These are phyloP conservation scores for Brachylomia viminalis DNA, from an alignment of 2,888 invertebrate species.

Conservation along the genomic window DNA sequence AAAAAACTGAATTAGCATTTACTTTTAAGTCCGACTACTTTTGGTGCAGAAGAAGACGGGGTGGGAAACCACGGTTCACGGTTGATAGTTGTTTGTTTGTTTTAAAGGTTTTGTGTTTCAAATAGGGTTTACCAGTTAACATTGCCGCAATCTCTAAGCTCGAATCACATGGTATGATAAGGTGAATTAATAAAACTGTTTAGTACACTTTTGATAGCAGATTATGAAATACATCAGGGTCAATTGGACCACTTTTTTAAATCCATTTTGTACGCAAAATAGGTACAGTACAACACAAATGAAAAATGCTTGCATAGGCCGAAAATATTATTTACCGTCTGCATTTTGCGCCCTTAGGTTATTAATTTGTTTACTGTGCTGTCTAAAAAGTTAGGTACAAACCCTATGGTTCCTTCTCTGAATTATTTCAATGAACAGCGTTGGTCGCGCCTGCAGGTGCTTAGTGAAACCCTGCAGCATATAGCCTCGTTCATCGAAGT, in stretches of 20 bases:
- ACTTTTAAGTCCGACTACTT: not conserved
- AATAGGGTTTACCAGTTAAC: too few relatives aligned
- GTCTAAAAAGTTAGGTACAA: slow-evolving; percentile 78
- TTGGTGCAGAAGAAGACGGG: too few relatives aligned
- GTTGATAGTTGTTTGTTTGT: too few relatives aligned
- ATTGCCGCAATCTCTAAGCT: too few relatives aligned
- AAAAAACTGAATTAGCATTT: not conserved
- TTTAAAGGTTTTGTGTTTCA: too few relatives aligned
- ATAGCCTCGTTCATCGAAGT: slow-evolving; percentile 99
- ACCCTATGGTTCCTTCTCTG: slow-evolving; percentile 98
- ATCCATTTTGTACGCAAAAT: not conserved
- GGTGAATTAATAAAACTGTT: too few relatives aligned
- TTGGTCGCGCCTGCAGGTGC: slow-evolving; percentile 98
- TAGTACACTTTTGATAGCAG: too few relatives aligned
- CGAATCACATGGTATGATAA: too few relatives aligned
- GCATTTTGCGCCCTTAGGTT: not conserved
- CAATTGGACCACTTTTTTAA: too few relatives aligned
- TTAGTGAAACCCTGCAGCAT: slow-evolving; percentile 98
- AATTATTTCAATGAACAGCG: slow-evolving; percentile 98
- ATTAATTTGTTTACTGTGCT: not conserved
- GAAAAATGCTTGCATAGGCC: not conserved
- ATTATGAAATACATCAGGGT: too few relatives aligned
- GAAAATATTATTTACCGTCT: not conserved
- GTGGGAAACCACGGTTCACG: too few relatives aligned
- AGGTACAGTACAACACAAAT: not conserved